Evolutionary conservation across 2,797 vertebrate species (phyloP).

Genomic region (Crocidura indochinensis): DNA sequence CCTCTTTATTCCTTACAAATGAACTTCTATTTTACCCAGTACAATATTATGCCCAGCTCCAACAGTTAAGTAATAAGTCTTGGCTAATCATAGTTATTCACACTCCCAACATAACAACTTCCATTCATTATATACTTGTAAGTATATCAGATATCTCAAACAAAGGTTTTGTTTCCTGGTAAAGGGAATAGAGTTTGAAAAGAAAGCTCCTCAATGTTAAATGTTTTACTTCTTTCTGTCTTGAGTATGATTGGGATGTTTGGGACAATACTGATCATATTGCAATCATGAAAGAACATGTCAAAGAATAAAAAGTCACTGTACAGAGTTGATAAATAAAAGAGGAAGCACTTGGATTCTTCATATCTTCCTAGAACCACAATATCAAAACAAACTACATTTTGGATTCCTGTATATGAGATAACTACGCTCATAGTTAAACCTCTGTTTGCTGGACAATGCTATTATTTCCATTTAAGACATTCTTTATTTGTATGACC

Average conservation of each 20-base stretch:
- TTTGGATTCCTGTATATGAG: not conserved
- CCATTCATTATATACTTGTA: not conserved
- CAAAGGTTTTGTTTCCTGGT: slow-evolving; percentile 41
- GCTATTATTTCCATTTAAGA: slow-evolving; percentile 41
- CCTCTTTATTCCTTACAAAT: not conserved
- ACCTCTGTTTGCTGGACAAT: not conserved
- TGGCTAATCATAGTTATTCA: not conserved
- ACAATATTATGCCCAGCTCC: too few species aligned
- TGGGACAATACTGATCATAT: not conserved
- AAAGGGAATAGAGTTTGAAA: slow-evolving; percentile 29
- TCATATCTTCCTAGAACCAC: not conserved
- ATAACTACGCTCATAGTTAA: not conserved
- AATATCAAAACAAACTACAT: not conserved
- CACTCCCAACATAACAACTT: not conserved
- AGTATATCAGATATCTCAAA: not conserved
- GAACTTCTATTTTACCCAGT: slow-evolving; percentile 23
- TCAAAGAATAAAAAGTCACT: not conserved
- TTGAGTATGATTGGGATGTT: not conserved
- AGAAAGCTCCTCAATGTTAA: not conserved
- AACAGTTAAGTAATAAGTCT: not conserved
- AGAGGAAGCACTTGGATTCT: not conserved
- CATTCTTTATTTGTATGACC: slow-evolving; percentile 14
- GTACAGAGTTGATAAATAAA: not conserved
- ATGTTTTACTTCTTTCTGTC: not conserved
- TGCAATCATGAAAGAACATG: not conserved